A percentile compares a stretch with the other conserved stretches of the same genome.
phyloP scores from a whole-genome alignment of 2,797 vertebrate species.

The Ciconia nigra region DNA sequence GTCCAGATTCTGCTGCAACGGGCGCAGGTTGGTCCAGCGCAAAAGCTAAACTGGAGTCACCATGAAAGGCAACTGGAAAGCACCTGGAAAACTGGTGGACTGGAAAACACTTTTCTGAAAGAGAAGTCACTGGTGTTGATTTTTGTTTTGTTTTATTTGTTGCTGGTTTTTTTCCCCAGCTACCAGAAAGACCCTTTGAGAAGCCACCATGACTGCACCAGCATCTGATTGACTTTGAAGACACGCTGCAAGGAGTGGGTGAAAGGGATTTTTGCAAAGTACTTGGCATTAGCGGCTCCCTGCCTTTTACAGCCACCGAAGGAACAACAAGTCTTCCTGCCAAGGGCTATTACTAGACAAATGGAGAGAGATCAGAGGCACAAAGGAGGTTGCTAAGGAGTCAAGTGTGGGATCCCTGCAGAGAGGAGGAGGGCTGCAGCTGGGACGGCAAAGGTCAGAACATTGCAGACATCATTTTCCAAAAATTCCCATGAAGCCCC shows the following conservation, averaged over 20 bases:
- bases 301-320: slow-evolving; percentile 17
- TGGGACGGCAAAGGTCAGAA: slow-evolving; percentile 71
- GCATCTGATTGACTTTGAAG: background rate
- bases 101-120: background rate
- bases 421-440: slow-evolving; percentile 65
- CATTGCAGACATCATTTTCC: slow-evolving; percentile 62
- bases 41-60: background rate
- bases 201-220: background rate
- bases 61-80: background rate
- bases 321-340: slow-evolving; percentile 46
- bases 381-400: slow-evolving; percentile 62
- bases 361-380: slow-evolving; percentile 42
- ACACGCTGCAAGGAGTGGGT: background rate
- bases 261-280: slow-evolving; percentile 9
- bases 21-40: no score
- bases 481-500: slow-evolving; percentile 67
- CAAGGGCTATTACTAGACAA: slow-evolving; percentile 43
- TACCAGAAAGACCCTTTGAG: background rate
- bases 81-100: accelerated
- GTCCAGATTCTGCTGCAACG: accelerated
- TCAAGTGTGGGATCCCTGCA: slow-evolving; percentile 64
- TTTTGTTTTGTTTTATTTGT: background rate
- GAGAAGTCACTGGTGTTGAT: background rate
- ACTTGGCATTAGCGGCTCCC: background rate
- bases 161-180: background rate